phyloP scores from a whole-genome alignment of 2,113 vertebrate genomes.

The Ageneiosus marmoratus region DNA sequence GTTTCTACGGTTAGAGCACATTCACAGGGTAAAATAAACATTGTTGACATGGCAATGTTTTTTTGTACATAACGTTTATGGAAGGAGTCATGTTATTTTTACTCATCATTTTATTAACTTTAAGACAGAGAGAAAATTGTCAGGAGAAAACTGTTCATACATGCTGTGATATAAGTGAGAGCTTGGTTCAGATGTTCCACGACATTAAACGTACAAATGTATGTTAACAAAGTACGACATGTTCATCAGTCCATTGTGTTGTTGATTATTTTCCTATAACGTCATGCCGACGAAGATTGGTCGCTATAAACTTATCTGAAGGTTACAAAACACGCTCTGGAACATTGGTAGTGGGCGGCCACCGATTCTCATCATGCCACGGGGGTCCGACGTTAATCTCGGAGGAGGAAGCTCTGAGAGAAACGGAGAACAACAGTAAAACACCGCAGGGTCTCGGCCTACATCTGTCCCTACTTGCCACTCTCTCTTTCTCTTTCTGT shows the following conservation, averaged over 20 bases:
- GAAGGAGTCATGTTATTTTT: too few relatives aligned
- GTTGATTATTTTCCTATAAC: not conserved
- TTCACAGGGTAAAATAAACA: not conserved
- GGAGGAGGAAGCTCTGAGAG: slow-evolving; percentile 6
- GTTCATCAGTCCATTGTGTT: too few relatives aligned
- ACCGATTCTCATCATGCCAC: slow-evolving; percentile 20
- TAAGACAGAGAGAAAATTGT: too few relatives aligned
- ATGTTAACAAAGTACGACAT: too few relatives aligned
- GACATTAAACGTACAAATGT: too few relatives aligned
- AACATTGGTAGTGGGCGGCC: slow-evolving; percentile 13
- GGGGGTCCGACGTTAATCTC: slow-evolving; percentile 11
- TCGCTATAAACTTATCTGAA: not conserved
- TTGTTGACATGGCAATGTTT: too few relatives aligned
- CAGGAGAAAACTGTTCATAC: too few relatives aligned
- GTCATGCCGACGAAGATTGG: not conserved
- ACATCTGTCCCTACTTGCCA: slow-evolving; percentile 3
- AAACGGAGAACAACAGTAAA: slow-evolving; percentile 17
- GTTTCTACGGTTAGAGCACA: not conserved
- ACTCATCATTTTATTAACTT: too few relatives aligned
- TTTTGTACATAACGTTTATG: too few relatives aligned
- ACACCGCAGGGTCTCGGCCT: slow-evolving; percentile 30
- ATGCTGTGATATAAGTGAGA: too few relatives aligned
- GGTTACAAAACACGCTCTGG: slow-evolving; percentile 1
- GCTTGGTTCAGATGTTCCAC: too few relatives aligned
- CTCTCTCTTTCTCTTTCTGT: not conserved